These are phyloP conservation scores for Montipora foliosa DNA, from an alignment of 64 coral and sea anemone species.

Conservation along the genomic window DNA sequence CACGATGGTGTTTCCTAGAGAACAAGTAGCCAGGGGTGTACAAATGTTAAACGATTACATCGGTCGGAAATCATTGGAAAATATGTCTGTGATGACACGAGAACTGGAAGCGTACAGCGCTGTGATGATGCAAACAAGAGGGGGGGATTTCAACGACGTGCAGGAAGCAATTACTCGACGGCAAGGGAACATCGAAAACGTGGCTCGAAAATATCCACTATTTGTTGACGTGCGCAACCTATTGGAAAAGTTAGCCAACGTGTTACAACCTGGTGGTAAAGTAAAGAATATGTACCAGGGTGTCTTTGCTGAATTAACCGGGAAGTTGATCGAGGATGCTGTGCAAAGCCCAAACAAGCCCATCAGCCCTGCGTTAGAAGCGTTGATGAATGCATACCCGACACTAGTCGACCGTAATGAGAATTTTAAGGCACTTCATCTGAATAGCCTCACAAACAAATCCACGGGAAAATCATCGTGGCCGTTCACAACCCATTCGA, in stretches of 20 bases:
- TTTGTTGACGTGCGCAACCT: background rate
- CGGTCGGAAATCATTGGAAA: background rate
- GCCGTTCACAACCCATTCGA: constrained; percentile 1
- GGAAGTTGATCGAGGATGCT: background rate
- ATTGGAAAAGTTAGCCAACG: background rate
- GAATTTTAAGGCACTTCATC: background rate
- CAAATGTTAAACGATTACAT: background rate
- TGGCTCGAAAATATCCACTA: background rate
- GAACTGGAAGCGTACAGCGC: background rate
- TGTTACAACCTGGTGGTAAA: background rate
- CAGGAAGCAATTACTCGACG: background rate
- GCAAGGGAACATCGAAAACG: background rate
- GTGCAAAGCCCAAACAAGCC: constrained; percentile 1
- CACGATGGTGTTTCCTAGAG: background rate
- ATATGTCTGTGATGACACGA: background rate
- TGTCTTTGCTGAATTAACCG: background rate
- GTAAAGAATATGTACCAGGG: background rate
- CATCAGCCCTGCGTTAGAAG: background rate
- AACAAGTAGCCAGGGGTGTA: background rate
- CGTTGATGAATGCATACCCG: background rate
- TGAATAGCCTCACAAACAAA: background rate
- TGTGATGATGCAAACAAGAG: background rate
- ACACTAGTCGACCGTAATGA: background rate
- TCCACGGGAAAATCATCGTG: background rate
- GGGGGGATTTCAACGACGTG: background rate